Evolutionary conservation across 2,888 invertebrate species (phyloP), one percentile per base, ranked within the genome.

Genomic region (Acanthosepion pharaonis): DNA sequence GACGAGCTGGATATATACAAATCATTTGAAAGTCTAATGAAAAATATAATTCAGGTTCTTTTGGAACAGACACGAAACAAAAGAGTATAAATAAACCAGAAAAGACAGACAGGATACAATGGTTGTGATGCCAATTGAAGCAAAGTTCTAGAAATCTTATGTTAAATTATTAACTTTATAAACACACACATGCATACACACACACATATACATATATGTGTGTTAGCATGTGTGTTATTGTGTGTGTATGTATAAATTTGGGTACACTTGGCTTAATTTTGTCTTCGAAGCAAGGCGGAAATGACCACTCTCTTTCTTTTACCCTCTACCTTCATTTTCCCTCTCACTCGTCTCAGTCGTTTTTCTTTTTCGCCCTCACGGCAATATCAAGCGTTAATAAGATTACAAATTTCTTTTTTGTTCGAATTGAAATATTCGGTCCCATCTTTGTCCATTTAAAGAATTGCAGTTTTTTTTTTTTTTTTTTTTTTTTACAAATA

Each of bases 21-120:
- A 78, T 78, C n/a, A 78, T 78, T 78, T 78, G 78, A 78, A 78
- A 78, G 78, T 78, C 78, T 78, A 78, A 78, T 78, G 78, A 78
- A 33, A 78, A 78, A 78, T 78, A 78, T 78, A 78, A 78, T 78
- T 78, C 78, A n/a, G 78, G 33, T 78, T 78, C n/a, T 78, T 78
- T 78, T 78, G 33, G n/a, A 78, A 78, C 78, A n/a, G n/a, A 78
- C n/a, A 78, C n/a, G 33, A 78, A 78, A 78, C 78, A 78, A 78
- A 78, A 78, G 0, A 33, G 18, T 0, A 78, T 18, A 78, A 11
- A n/a, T n/a, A 78, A 23, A n/a, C 8, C 28, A 78, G 8, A 78
- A 78, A 78, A n/a, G 28, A 5, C 28, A n/a, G 78, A n/a, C 59
- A n/a, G 78, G n/a, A n/a, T 4, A 18, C 9, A 78, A 78, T 78